A percentile compares a stretch with the other conserved stretches of the same genome.
phyloP scores from a whole-genome alignment of 2,888 invertebrate species.

The Physocephala rufipes region DNA sequence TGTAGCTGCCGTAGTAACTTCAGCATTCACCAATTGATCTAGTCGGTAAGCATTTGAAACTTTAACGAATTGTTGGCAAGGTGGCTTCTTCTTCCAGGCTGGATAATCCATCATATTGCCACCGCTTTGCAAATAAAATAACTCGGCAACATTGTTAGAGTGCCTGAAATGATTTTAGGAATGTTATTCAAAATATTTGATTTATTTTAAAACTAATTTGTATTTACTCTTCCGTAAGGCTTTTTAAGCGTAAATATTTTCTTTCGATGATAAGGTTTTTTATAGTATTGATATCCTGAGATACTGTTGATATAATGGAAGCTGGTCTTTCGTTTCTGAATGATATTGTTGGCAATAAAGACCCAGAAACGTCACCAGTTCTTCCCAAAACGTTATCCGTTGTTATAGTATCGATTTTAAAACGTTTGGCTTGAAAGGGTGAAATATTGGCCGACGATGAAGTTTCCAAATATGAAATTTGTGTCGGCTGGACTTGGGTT shows the following conservation, averaged over 20 bases:
- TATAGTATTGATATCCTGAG: constrained; percentile 67
- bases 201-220: background rate
- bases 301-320: constrained; percentile 42
- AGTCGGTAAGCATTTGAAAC: constrained; percentile 80
- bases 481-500: constrained; percentile 41
- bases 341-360: constrained; percentile 54
- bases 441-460: constrained; percentile 44
- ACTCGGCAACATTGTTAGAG: constrained; percentile 82
- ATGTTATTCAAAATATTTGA: constrained; percentile 7
- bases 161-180: constrained; percentile 66
- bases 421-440: constrained; percentile 52
- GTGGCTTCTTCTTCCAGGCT: constrained; percentile 83
- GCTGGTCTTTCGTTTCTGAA: constrained; percentile 41
- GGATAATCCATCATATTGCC: constrained; percentile 90
- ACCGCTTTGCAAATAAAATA: constrained; percentile 86
- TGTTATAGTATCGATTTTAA: constrained; percentile 48
- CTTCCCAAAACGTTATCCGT: constrained; percentile 42
- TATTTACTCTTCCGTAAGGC: constrained; percentile 72
- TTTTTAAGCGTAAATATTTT: constrained; percentile 75
- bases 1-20: constrained; percentile 47
- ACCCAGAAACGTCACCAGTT: constrained; percentile 48
- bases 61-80: constrained; percentile 77
- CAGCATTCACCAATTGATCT: constrained; percentile 69
- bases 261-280: constrained; percentile 77
- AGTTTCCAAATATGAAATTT: constrained; percentile 30